These are phyloP conservation scores for Coregonus suidteri DNA, from an alignment of 2,797 vertebrate species.

Conservation along the genomic window DNA sequence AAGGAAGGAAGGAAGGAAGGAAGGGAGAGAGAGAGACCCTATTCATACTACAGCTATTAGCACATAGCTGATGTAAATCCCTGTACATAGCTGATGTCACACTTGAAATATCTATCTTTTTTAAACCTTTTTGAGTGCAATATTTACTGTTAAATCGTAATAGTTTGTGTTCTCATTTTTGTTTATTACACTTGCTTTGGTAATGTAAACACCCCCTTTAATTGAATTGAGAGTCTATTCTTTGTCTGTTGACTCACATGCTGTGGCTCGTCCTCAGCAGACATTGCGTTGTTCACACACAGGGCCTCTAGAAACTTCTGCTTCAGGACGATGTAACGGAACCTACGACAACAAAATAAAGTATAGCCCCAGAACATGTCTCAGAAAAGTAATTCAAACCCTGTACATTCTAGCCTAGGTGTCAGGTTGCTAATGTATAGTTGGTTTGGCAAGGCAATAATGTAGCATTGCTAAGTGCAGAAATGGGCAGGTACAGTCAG, in stretches of 20 bases:
- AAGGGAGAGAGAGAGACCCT: neutral
- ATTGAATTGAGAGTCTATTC: neutral
- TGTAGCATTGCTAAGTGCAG: too few relatives aligned
- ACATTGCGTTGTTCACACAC: conserved; percentile 98
- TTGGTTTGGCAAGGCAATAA: neutral
- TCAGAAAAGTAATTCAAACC: neutral
- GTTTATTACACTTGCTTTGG: too few relatives aligned
- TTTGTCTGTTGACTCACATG: conserved; percentile 81
- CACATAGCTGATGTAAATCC: too few relatives aligned
- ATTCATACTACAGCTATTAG: too few relatives aligned
- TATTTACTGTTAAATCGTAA: too few relatives aligned
- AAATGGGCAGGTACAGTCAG: neutral
- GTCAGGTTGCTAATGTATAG: neutral
- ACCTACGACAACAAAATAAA: conserved; percentile 70
- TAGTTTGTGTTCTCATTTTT: too few relatives aligned
- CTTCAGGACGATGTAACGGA: conserved; percentile 95
- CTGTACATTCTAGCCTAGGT: neutral
- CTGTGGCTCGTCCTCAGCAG: conserved; percentile 95
- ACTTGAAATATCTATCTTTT: too few relatives aligned
- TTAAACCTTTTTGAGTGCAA: too few relatives aligned
- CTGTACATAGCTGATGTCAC: too few relatives aligned
- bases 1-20: neutral
- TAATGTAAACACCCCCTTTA: too few relatives aligned
- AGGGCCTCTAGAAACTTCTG: conserved; percentile 99
- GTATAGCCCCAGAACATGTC: neutral